Conservation (phyloP, 2,888 invertebrate species). For the Sphecodes monilicornis region DNA sequence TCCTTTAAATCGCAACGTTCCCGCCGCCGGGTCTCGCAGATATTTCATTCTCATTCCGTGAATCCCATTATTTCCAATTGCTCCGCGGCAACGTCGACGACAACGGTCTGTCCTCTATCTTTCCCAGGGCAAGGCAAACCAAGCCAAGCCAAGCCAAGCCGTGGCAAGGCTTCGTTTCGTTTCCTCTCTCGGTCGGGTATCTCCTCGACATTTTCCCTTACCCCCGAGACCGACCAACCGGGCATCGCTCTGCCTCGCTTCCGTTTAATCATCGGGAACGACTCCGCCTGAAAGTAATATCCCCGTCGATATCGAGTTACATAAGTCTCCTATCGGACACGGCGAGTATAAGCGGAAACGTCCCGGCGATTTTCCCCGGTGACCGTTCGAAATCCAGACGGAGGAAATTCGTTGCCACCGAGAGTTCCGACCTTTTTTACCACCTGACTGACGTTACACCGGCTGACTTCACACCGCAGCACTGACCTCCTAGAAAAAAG, state of each 20-base stretch:
- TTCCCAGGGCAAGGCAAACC: conserved; percentile 1
- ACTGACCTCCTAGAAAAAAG: neutral
- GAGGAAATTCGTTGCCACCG: conserved; percentile 8
- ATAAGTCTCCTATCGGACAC: conserved; percentile 49
- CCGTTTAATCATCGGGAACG: conserved; percentile 55
- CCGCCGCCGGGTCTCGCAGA: conserved; percentile 48
- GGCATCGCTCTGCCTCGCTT: conserved; percentile 29
- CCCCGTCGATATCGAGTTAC: conserved; percentile 62
- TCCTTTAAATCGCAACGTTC: conserved; percentile 61
- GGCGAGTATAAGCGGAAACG: conserved; percentile 53
- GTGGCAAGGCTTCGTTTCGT: neutral
- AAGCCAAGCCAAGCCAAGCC: neutral
- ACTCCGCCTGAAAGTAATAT: conserved; percentile 36
- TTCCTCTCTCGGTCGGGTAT: neutral
- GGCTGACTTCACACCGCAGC: neutral
- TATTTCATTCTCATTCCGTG: conserved; percentile 63
- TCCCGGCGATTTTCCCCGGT: neutral
- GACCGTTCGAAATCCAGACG: conserved; percentile 1
- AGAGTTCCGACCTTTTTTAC: neutral
- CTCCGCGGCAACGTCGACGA: conserved; percentile 29
- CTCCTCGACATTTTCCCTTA: neutral
- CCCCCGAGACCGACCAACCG: neutral
- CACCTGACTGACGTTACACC: neutral
- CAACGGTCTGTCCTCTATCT: conserved; percentile 18
- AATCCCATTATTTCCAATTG: conserved; percentile 69